A percentile compares a stretch with the other conserved stretches of the same genome.
Evolutionary conservation across 2,888 invertebrate species (phyloP).

Genomic region (Eilema depressum): DNA sequence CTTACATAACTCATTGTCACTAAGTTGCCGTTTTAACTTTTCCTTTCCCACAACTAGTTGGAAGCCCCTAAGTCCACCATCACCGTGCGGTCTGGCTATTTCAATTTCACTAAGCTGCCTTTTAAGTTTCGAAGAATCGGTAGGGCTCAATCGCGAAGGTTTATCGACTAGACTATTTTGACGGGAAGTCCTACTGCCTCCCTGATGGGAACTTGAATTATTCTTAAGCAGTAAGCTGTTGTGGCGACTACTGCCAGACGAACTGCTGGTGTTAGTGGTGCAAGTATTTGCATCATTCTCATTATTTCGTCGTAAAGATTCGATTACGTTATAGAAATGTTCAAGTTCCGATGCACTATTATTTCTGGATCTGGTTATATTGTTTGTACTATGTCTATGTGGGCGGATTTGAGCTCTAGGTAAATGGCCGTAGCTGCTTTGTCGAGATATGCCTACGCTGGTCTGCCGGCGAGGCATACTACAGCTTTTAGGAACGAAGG

Average conservation of each 20-base stretch:
- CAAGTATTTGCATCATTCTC: constrained; percentile 51
- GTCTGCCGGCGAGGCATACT: constrained; percentile 82
- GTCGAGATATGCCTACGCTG: constrained; percentile 70
- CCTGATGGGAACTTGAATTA: constrained; percentile 50
- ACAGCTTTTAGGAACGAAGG: constrained; percentile 77
- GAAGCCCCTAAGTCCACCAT: constrained; percentile 69
- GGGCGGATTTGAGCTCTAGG: constrained; percentile 75
- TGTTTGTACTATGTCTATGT: constrained; percentile 72
- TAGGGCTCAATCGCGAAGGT: constrained; percentile 61
- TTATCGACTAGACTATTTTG: constrained; percentile 76
- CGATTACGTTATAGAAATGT: constrained; percentile 78
- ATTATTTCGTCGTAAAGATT: constrained; percentile 69
- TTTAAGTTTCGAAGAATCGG: constrained; percentile 61
- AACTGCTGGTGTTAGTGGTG: constrained; percentile 72
- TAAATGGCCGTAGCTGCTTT: constrained; percentile 77
- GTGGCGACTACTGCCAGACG: constrained; percentile 70
- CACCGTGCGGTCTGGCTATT: constrained; percentile 56
- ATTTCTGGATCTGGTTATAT: constrained; percentile 68
- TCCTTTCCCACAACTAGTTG: constrained; percentile 78
- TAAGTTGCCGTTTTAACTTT: constrained; percentile 77
- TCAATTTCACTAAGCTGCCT: constrained; percentile 77
- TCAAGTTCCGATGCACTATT: constrained; percentile 71
- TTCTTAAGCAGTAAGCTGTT: constrained; percentile 53
- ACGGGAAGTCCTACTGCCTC: constrained; percentile 58
- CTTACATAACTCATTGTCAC: constrained; percentile 76